Evolutionary conservation across 1,140 invertebrate species (phyloP).

Genomic region (Drosophila persimilis): DNA sequence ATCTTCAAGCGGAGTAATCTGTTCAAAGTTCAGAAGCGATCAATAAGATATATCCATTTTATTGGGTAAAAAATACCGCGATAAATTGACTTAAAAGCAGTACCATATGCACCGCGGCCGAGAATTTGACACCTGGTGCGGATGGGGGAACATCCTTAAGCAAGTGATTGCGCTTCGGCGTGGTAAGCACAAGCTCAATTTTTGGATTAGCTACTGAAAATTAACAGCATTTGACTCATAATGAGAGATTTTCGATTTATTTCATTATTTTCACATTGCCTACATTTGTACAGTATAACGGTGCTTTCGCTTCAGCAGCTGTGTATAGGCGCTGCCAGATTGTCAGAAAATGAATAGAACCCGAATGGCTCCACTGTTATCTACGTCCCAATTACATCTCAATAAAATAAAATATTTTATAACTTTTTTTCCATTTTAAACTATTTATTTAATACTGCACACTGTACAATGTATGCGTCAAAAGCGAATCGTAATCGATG

Average conservation of each 20-base stretch:
- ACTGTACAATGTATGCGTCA: too few relatives aligned
- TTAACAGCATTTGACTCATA: slow-evolving; percentile 22
- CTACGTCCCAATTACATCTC: too few relatives aligned
- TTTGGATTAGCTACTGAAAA: slow-evolving; percentile 26
- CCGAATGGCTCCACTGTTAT: not conserved
- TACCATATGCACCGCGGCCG: slow-evolving; percentile 86
- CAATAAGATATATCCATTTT: too few relatives aligned
- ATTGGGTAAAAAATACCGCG: slow-evolving; percentile 83
- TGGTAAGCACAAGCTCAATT: slow-evolving; percentile 63
- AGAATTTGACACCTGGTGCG: slow-evolving; percentile 71
- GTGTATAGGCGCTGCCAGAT: slow-evolving; percentile 22
- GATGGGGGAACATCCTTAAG: slow-evolving; percentile 58
- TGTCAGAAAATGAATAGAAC: not conserved
- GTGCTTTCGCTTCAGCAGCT: slow-evolving; percentile 40
- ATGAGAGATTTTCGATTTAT: slow-evolving; percentile 1
- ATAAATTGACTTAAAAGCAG: slow-evolving; percentile 85
- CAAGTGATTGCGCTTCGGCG: slow-evolving; percentile 71
- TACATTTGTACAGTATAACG: slow-evolving; percentile 43
- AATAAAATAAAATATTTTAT: too few relatives aligned
- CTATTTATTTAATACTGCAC: too few relatives aligned
- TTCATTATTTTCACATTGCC: slow-evolving; percentile 15
- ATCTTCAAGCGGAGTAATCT: slow-evolving; percentile 85
- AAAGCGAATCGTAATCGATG: too few relatives aligned
- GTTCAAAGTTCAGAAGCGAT: too few relatives aligned
- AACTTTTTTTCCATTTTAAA: not conserved